phyloP scores from a whole-genome alignment of 2,113 vertebrate species.

The Mastomys coucha region DNA sequence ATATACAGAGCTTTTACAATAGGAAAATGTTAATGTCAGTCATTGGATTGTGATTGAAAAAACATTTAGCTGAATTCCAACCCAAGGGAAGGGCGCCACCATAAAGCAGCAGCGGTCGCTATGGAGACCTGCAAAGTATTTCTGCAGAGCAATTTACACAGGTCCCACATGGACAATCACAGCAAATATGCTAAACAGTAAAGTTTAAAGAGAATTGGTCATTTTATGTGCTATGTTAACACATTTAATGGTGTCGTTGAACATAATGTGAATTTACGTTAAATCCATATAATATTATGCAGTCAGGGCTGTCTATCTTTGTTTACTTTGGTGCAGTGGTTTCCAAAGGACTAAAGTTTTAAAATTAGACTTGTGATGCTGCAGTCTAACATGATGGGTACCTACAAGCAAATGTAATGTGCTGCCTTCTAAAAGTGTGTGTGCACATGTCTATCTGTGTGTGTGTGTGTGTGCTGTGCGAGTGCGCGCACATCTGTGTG shows the following conservation, averaged over 20 bases:
- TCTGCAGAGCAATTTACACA: constrained; percentile 76
- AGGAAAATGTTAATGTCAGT: constrained; percentile 60
- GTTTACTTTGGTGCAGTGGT: constrained; percentile 59
- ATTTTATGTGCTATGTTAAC: constrained; percentile 79
- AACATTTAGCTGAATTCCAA: constrained; percentile 65
- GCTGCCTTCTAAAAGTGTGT: background rate
- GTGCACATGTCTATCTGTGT: no score
- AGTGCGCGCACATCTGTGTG: background rate
- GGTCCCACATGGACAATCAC: constrained; percentile 79
- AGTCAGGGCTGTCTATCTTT: constrained; percentile 54
- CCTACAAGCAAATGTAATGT: constrained; percentile 19
- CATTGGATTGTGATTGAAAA: constrained; percentile 72
- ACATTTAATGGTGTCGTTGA: constrained; percentile 72
- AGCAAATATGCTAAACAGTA: constrained; percentile 81
- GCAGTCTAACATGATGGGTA: background rate
- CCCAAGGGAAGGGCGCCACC: constrained; percentile 64
- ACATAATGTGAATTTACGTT: constrained; percentile 75
- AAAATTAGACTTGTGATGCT: constrained; percentile 47
- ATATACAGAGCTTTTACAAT: background rate
- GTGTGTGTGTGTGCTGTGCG: no score
- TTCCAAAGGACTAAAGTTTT: constrained; percentile 36
- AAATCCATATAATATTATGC: constrained; percentile 39
- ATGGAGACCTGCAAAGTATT: constrained; percentile 80
- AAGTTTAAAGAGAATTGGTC: constrained; percentile 80
- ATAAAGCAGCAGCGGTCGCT: constrained; percentile 68